Percentiles rank a stretch among this genome's conserved stretches.
These are phyloP conservation scores for Euura lappo DNA, from an alignment of 1,140 invertebrate genomes.

Conservation along the genomic window DNA sequence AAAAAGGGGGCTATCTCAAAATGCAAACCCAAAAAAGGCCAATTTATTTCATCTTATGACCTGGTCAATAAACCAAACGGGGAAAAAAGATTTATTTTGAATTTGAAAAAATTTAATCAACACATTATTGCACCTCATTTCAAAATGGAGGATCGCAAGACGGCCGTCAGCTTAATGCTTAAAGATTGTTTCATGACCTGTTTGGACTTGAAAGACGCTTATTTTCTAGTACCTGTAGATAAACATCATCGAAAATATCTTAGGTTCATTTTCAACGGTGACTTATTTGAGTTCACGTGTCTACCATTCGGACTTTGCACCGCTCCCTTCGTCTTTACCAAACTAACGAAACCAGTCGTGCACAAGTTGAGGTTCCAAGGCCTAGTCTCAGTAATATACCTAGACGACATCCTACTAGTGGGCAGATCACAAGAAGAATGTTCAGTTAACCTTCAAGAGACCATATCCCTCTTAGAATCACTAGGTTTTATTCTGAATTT, in stretches of 20 bases:
- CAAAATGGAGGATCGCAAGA: neutral
- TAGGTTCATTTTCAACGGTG: conserved; percentile 26
- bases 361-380: conserved; percentile 16
- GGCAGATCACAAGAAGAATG: conserved; percentile 11
- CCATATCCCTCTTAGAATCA: conserved; percentile 7
- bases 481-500: too few species aligned
- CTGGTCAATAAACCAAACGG: conserved; percentile 13
- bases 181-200: neutral
- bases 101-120: conserved; percentile 10
- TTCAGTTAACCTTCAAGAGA: conserved; percentile 9
- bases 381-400: neutral
- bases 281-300: too few species aligned
- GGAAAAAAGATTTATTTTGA: too few species aligned
- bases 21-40: neutral
- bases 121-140: conserved; percentile 11
- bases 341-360: too few species aligned
- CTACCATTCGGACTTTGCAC: too few species aligned
- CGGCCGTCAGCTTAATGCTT: conserved; percentile 11
- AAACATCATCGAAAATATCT: conserved; percentile 27
- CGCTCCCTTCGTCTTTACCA: too few species aligned
- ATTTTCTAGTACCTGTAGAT: neutral
- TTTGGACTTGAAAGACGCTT: too few species aligned
- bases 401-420: conserved; percentile 9
- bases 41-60: conserved; percentile 11
- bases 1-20: conserved; percentile 13